These are phyloP conservation scores for Apodemus speciosus DNA, from an alignment of 2,113 vertebrate species.

Conservation along the genomic window DNA sequence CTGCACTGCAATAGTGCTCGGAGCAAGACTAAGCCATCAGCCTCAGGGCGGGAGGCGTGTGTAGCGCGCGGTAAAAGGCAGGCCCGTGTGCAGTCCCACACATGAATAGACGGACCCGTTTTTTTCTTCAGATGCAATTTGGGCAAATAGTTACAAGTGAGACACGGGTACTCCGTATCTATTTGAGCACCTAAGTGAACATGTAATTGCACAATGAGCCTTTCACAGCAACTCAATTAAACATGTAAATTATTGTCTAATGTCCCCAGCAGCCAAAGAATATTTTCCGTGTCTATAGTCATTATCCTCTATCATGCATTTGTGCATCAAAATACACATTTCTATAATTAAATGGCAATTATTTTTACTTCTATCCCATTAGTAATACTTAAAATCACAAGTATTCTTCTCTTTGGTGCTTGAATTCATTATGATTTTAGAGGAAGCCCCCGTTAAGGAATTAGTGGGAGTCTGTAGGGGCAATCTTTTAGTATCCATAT, in stretches of 20 bases:
- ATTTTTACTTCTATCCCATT: conserved; percentile 69
- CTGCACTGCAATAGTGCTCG: conserved; percentile 64
- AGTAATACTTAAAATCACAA: conserved; percentile 59
- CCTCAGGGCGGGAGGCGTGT: conserved; percentile 70
- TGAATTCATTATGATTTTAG: conserved; percentile 15
- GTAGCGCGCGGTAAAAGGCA: conserved; percentile 71
- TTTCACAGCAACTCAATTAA: conserved; percentile 74
- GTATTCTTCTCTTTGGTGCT: neutral
- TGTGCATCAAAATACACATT: conserved; percentile 44
- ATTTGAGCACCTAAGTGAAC: conserved; percentile 68
- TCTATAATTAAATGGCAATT: conserved; percentile 74
- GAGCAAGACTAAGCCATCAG: conserved; percentile 66
- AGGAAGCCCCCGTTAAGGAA: neutral
- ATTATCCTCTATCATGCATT: conserved; percentile 64
- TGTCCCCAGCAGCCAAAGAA: conserved; percentile 57
- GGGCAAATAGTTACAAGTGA: conserved; percentile 70
- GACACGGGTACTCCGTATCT: conserved; percentile 64
- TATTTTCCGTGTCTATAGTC: conserved; percentile 45
- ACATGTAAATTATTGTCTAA: conserved; percentile 73
- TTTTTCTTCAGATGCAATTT: conserved; percentile 67
- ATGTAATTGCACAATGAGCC: conserved; percentile 62
- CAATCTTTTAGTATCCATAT: conserved; percentile 4
- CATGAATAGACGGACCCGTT: conserved; percentile 65
- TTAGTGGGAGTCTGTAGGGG: neutral
- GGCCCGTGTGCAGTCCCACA: conserved; percentile 57